Evolutionary conservation across 2,888 invertebrate genomes (phyloP), one percentile per base, ranked within the genome.

Genomic region (Parnassius smintheus): DNA sequence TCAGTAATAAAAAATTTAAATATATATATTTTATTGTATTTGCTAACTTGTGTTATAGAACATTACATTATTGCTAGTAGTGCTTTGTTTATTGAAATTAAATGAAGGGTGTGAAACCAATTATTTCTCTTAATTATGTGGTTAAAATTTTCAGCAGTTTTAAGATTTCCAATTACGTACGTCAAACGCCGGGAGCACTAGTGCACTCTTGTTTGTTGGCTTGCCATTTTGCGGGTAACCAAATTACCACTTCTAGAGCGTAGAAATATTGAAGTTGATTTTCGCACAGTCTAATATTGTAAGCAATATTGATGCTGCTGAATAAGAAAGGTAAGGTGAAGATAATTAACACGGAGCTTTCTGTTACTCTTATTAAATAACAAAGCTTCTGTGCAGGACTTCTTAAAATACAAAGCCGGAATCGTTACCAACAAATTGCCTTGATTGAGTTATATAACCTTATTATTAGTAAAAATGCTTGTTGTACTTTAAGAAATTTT

Each of bases 31-130:
- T 35, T 35, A 35, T 35, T 35, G 35, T 35, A 0, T 35, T 35
- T 35, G 7, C 35, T 25, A 35, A 4, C 35, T 35, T 35, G 35
- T 35, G 7, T 35, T 35, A 7, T 7, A 35, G 35, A 35, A 35
- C 0, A 35, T 35, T 35, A 35, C 4, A 35, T 35, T 1, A 85
- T 88, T 46, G 71, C 85, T 54, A 91, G 91, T 70, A 84, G 89
- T 88, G 35, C 18, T 41, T 54, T 54, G 0, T 35, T 35, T 11
- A 49, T 11, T 49, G 11, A 13, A 12, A 13, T 13, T 13, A 2
- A 13, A 49, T 18, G 13, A 49, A 49, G 8, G 13, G 13, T 12
- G 8, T 49, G 12, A 49, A 13, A 49, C n/a, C 13, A 49, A 49
- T 49, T 13, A 49, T 49, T 49, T 49, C 49, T 9, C n/a, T 49